phyloP scores from a whole-genome alignment of 92 coral and sea anemone genomes.

The Paramuricea clavata region DNA sequence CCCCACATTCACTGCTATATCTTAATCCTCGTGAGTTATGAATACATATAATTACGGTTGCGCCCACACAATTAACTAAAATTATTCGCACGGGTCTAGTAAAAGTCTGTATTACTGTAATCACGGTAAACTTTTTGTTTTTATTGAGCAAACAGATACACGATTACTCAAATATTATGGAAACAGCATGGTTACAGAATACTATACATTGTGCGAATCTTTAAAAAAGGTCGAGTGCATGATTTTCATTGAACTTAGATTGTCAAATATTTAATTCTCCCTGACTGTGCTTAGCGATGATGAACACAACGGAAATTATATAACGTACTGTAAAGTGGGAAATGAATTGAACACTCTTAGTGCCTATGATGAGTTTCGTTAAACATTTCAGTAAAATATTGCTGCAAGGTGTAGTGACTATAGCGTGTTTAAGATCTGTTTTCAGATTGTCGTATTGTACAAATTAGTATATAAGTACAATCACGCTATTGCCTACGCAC shows the following conservation, averaged over 20 bases:
- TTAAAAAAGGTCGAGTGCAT: neutral
- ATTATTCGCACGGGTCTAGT: neutral
- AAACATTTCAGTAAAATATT: slow-evolving; percentile 16
- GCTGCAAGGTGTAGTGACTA: neutral
- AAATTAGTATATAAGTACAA: neutral
- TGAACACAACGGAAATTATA: too few relatives aligned
- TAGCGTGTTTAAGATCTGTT: neutral
- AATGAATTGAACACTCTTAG: neutral
- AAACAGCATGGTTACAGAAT: neutral
- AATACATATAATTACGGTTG: slow-evolving; percentile 11
- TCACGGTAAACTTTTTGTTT: slow-evolving; percentile 18
- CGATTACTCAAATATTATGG: neutral
- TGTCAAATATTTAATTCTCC: neutral
- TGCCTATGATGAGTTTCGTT: neutral
- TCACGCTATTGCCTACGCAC: neutral
- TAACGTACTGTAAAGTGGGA: neutral
- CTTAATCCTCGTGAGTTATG: neutral
- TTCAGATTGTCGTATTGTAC: neutral
- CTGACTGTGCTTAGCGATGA: neutral
- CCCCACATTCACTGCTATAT: neutral
- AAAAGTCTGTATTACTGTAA: slow-evolving; percentile 12
- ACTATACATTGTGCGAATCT: neutral
- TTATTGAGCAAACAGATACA: neutral
- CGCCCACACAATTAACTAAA: slow-evolving; percentile 28
- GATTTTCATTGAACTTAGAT: neutral